phyloP scores from a whole-genome alignment of 2,113 vertebrate genomes.

The Lipotes vexillifer region DNA sequence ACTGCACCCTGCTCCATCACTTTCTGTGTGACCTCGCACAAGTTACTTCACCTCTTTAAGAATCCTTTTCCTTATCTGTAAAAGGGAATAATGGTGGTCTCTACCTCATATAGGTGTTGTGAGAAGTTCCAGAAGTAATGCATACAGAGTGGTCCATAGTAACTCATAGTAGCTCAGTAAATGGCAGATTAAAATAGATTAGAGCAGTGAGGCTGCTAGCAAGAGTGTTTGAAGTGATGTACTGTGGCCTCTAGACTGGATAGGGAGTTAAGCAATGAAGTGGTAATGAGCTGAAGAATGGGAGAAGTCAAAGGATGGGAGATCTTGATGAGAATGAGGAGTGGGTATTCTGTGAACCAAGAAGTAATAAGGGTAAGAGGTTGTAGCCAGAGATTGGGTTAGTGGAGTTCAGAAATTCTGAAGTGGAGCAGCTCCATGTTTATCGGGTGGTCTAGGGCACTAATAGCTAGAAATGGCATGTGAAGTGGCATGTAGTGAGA shows the following conservation, averaged over 20 bases:
- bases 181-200: background rate
- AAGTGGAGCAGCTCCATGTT: background rate
- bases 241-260: background rate
- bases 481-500: background rate
- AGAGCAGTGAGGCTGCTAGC: background rate
- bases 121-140: background rate
- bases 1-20: background rate
- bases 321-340: background rate
- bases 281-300: background rate
- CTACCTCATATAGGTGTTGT: background rate
- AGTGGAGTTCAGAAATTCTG: background rate
- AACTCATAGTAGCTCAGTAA: background rate
- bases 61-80: background rate
- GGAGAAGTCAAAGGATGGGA: background rate
- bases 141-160: background rate
- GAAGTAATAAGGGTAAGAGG: background rate
- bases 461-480: background rate
- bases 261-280: background rate
- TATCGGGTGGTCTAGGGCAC: background rate
- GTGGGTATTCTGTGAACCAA: background rate
- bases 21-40: background rate
- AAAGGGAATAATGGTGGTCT: background rate
- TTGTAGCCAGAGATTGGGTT: background rate
- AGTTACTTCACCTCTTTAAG: background rate
- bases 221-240: background rate